These are phyloP conservation scores for Uloborus plumipes DNA, from an alignment of 2,888 invertebrate species.

Conservation along the genomic window DNA sequence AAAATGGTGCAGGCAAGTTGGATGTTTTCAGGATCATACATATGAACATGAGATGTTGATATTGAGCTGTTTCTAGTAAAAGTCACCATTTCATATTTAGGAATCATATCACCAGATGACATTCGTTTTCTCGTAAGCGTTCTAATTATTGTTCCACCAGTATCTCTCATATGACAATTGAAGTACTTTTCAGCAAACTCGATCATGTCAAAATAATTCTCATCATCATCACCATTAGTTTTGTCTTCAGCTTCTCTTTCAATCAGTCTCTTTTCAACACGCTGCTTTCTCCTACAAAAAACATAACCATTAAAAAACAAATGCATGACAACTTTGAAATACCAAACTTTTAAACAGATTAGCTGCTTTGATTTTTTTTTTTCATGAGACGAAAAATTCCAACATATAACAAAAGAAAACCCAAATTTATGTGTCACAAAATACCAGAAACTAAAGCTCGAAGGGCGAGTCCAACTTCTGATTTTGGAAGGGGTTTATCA, in stretches of 20 bases:
- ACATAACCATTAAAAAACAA: background rate
- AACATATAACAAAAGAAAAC: too few relatives aligned
- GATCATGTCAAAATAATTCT: slow-evolving; percentile 81
- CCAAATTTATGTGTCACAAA: too few relatives aligned
- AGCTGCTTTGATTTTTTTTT: too few relatives aligned
- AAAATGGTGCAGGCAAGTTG: slow-evolving; percentile 90
- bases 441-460: too few relatives aligned
- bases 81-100: slow-evolving; percentile 92
- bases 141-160: slow-evolving; percentile 68
- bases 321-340: background rate
- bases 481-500: too few relatives aligned
- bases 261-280: slow-evolving; percentile 87
- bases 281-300: slow-evolving; percentile 78
- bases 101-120: slow-evolving; percentile 74
- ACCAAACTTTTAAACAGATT: background rate
- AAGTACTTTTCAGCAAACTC: slow-evolving; percentile 95
- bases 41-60: slow-evolving; percentile 91
- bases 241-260: slow-evolving; percentile 80
- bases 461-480: too few relatives aligned
- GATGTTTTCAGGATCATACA: slow-evolving; percentile 95
- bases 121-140: slow-evolving; percentile 68
- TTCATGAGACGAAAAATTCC: too few relatives aligned
- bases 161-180: slow-evolving; percentile 79
- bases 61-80: slow-evolving; percentile 90
- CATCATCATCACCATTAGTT: slow-evolving; percentile 74